Conservation (phyloP, 2,888 invertebrate species). For the Drosophila fungiperda region DNA sequence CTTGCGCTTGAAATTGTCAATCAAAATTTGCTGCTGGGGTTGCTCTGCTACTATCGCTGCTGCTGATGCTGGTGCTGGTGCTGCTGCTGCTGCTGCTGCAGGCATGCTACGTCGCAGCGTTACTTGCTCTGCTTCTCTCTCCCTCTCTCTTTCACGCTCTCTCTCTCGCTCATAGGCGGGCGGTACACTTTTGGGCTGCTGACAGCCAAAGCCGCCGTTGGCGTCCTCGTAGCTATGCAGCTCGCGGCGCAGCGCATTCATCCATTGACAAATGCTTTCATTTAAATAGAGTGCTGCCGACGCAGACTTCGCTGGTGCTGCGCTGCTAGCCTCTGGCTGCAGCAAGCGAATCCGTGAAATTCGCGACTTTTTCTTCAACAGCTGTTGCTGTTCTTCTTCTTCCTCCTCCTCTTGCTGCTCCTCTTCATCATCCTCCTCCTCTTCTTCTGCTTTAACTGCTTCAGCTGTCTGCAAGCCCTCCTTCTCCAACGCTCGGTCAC, state of each 20-base stretch:
- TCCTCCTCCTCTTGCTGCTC: background rate
- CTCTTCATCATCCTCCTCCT: conserved; percentile 1
- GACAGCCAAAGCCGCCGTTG: conserved; percentile 55
- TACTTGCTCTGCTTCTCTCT: conserved; percentile 27
- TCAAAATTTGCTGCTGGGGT: conserved; percentile 59
- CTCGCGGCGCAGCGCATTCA: conserved; percentile 82
- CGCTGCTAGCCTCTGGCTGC: conserved; percentile 32
- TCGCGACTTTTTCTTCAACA: conserved; percentile 43
- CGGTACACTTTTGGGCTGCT: conserved; percentile 84
- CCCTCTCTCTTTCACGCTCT: conserved; percentile 20
- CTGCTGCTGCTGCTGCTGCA: background rate
- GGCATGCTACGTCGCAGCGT: conserved; percentile 36
- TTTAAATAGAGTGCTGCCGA: conserved; percentile 66
- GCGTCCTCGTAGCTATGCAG: conserved; percentile 79
- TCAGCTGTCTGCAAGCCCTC: background rate
- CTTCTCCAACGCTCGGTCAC: background rate
- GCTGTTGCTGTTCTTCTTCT: background rate
- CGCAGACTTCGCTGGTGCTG: conserved; percentile 11
- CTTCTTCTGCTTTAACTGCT: background rate
- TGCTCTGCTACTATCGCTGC: background rate
- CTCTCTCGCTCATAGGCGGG: conserved; percentile 59
- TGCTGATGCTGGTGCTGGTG: background rate
- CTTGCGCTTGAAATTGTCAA: conserved; percentile 82
- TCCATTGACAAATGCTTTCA: conserved; percentile 83
- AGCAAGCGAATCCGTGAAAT: conserved; percentile 64